Evolutionary conservation across 2,797 vertebrate species (phyloP).

Genomic region (Poecilia velifera): DNA sequence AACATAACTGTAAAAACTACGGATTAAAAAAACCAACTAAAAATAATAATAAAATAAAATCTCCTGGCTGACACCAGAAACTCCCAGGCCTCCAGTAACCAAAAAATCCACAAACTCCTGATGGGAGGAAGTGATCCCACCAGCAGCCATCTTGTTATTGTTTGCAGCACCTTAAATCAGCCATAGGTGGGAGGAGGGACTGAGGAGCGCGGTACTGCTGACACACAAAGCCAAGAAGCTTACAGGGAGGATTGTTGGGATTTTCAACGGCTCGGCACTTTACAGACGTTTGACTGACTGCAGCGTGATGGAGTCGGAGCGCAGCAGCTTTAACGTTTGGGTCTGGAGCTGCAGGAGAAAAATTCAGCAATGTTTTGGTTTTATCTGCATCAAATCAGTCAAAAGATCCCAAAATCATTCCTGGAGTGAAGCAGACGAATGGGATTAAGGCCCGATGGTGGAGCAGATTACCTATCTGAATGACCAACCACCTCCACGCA

Average conservation of each 20-base stretch:
- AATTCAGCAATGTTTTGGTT: background rate
- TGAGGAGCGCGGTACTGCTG: conserved; percentile 46
- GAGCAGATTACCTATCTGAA: conserved; percentile 71
- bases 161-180: conserved; percentile 12
- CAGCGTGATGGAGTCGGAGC: conserved; percentile 10
- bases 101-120: background rate
- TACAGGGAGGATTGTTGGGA: conserved; percentile 46
- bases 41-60: background rate
- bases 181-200: conserved; percentile 33
- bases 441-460: conserved; percentile 56
- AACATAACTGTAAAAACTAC: background rate
- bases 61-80: background rate
- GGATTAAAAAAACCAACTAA: background rate
- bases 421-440: conserved; percentile 69
- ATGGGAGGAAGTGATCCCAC: background rate
- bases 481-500: conserved; percentile 35
- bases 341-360: conserved; percentile 3
- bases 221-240: conserved; percentile 62
- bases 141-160: conserved; percentile 8
- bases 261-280: conserved; percentile 43
- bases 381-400: background rate
- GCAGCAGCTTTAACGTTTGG: background rate
- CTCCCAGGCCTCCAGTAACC: background rate
- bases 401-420: conserved; percentile 6
- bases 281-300: conserved; percentile 36